These are phyloP conservation scores for Xestia rhomboidea DNA, from an alignment of 2,888 invertebrate species.

Conservation along the genomic window DNA sequence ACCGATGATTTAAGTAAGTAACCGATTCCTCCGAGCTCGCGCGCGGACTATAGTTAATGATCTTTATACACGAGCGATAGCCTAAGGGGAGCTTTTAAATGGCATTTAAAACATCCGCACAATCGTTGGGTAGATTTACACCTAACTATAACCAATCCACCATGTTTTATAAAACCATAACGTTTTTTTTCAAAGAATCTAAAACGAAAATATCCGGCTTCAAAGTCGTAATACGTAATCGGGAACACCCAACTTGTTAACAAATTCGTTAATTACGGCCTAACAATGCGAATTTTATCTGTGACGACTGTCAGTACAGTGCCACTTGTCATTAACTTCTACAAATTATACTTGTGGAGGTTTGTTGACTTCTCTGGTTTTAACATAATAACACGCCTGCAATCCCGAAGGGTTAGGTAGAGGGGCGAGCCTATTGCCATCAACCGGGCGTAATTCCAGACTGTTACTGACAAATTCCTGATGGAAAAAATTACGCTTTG, in stretches of 20 bases:
- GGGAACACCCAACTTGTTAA: constrained; percentile 54
- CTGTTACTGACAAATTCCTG: too few relatives aligned
- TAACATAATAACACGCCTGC: too few relatives aligned
- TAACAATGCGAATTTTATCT: constrained; percentile 54
- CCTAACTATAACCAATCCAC: too few relatives aligned
- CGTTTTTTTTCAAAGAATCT: not conserved
- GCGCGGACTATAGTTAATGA: too few relatives aligned
- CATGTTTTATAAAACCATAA: not conserved
- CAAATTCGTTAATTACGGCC: constrained; percentile 43
- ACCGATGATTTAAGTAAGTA: too few relatives aligned
- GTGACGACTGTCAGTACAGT: constrained; percentile 16
- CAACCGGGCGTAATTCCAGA: too few relatives aligned
- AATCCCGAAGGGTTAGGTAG: too few relatives aligned
- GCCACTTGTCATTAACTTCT: not conserved
- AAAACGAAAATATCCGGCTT: constrained; percentile 22
- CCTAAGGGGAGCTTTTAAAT: not conserved
- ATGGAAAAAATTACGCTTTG: too few relatives aligned
- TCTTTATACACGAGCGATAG: not conserved
- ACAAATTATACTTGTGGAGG: constrained; percentile 26
- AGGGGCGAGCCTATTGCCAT: too few relatives aligned
- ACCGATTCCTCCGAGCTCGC: too few relatives aligned
- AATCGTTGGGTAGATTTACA: not conserved
- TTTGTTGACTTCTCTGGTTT: not conserved
- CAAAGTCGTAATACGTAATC: constrained; percentile 39
- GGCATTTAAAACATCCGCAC: not conserved